Conservation (phyloP, 2,888 invertebrate species). For the Oscheius myriophilus region DNA sequence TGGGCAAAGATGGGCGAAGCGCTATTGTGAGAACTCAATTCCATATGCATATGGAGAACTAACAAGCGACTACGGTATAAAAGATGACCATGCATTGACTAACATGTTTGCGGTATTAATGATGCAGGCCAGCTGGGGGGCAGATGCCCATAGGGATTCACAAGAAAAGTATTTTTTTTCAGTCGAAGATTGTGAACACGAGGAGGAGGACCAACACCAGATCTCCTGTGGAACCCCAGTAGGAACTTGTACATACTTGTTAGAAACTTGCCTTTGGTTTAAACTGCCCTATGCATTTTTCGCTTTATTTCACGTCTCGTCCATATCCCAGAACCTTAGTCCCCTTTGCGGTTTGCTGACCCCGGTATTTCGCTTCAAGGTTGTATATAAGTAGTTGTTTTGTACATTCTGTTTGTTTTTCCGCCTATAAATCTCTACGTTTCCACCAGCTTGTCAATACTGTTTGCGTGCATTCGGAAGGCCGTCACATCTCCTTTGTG, state of each 20-base stretch:
- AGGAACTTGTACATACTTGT: slow-evolving; percentile 5
- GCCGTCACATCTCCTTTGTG: slow-evolving; percentile 18
- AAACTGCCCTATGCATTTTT: not conserved
- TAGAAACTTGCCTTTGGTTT: not conserved
- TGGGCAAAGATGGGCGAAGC: no score
- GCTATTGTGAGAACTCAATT: no score
- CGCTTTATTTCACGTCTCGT: slow-evolving; percentile 11
- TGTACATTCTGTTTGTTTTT: slow-evolving; percentile 23
- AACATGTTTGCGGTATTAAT: no score
- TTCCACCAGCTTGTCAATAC: not conserved
- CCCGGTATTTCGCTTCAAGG: slow-evolving; percentile 25
- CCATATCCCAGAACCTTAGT: slow-evolving; percentile 22
- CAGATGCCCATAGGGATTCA: no score
- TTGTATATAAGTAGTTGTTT: slow-evolving; percentile 27
- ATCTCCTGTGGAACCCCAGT: slow-evolving; percentile 10
- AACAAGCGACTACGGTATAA: no score
- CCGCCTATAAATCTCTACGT: slow-evolving; percentile 15
- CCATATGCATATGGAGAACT: no score
- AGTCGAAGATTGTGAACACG: slow-evolving; percentile 24
- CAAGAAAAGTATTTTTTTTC: not conserved
- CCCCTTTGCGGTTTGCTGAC: slow-evolving; percentile 11
- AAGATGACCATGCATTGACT: no score
- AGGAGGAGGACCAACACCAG: slow-evolving; percentile 14
- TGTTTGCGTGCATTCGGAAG: not conserved
- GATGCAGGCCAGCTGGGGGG: no score